phyloP scores from a whole-genome alignment of 2,888 invertebrate species.

The Acleris emargana region DNA sequence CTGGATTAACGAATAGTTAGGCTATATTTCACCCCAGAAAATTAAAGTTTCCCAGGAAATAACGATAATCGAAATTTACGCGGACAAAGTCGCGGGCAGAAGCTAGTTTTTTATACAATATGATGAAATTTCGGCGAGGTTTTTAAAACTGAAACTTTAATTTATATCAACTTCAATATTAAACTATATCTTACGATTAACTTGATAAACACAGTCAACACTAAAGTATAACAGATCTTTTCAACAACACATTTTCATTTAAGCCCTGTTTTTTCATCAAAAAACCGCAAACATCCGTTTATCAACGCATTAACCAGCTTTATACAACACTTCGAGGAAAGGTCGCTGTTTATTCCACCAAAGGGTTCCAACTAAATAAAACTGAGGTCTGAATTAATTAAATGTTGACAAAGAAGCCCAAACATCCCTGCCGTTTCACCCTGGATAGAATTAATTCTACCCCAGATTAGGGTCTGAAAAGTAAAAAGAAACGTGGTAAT shows the following conservation, averaged over 20 bases:
- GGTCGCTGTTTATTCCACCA: neutral
- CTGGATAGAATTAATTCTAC: constrained; percentile 16
- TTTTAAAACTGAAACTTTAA: too few species aligned
- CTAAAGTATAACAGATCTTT: neutral
- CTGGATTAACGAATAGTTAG: too few species aligned
- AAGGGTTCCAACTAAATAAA: constrained; percentile 30
- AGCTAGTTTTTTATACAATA: too few species aligned
- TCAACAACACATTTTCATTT: constrained; percentile 2
- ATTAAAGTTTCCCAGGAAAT: too few species aligned
- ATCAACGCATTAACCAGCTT: neutral
- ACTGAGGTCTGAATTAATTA: constrained; percentile 32
- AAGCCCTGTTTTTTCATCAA: neutral
- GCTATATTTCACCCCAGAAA: too few species aligned
- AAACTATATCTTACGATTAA: too few species aligned
- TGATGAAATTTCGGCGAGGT: too few species aligned
- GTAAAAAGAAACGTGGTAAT: neutral
- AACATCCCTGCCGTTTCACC: constrained; percentile 27
- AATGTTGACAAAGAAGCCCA: constrained; percentile 27
- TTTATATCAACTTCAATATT: too few species aligned
- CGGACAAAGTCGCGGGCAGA: too few species aligned
- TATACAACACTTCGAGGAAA: constrained; percentile 2
- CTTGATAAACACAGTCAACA: neutral
- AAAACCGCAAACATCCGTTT: neutral
- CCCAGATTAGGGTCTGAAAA: constrained; percentile 8
- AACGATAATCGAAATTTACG: too few species aligned